phyloP scores from a whole-genome alignment of 2,113 vertebrate genomes.

The Psittacara wagleri region DNA sequence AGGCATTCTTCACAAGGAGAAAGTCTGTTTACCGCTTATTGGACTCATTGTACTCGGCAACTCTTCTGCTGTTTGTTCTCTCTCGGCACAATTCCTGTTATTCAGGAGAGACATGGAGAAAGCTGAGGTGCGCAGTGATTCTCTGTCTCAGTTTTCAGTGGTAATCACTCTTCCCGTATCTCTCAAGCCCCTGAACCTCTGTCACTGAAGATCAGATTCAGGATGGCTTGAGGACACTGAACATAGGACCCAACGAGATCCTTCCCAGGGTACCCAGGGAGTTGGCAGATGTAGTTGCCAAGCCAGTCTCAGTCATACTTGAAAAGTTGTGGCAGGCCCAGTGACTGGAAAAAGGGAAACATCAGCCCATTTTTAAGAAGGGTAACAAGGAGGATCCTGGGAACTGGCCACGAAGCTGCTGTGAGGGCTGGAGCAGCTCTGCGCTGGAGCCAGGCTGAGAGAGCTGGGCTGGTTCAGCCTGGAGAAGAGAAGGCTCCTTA shows the following conservation, averaged over 20 bases:
- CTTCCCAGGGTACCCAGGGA: too few relatives aligned
- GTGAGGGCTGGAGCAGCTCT: not conserved
- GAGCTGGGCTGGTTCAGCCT: not conserved
- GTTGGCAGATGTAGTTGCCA: not conserved
- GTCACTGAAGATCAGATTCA: not conserved
- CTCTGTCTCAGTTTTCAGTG: not conserved
- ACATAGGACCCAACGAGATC: not conserved
- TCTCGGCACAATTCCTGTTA: not conserved
- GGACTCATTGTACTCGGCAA: not conserved
- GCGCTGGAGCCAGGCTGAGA: not conserved
- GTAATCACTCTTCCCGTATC: not conserved
- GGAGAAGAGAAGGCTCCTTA: not conserved
- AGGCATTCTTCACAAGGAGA: not conserved
- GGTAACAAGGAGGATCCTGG: not conserved
- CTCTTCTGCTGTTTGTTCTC: not conserved
- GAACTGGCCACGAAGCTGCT: not conserved
- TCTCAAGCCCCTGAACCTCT: not conserved
- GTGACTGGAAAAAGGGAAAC: not conserved
- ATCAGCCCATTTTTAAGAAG: not conserved
- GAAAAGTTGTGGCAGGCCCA: not conserved
- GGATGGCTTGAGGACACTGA: not conserved
- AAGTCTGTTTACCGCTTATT: rapidly evolving
- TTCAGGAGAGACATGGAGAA: not conserved
- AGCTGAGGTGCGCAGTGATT: not conserved
- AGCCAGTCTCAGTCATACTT: too few relatives aligned